A percentile compares a stretch with the other conserved stretches of the same genome.
Conservation (phyloP, 2,888 invertebrate species). For the Rhyacophila evoluta region DNA sequence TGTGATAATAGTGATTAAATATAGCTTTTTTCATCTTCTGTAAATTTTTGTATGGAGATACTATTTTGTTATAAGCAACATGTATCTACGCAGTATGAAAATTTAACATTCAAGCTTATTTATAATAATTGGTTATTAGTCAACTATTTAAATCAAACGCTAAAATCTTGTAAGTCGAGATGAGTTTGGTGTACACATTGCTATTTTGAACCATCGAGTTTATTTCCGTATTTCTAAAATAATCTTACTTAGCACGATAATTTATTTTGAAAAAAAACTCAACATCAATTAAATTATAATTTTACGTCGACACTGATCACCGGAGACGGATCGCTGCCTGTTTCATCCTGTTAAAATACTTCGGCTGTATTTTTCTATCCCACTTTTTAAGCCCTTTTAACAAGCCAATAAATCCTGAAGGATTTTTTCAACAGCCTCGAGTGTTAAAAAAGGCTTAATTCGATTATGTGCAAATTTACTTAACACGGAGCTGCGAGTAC, state of each 20-base stretch:
- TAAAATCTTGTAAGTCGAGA: no score
- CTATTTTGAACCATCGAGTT: not conserved
- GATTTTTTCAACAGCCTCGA: conserved; percentile 61
- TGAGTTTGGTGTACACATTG: no score
- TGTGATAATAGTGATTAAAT: no score
- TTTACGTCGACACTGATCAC: conserved; percentile 14
- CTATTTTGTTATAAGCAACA: no score
- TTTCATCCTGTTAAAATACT: conserved; percentile 41
- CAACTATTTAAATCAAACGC: no score
- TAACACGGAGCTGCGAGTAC: conserved; percentile 61
- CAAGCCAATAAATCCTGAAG: conserved; percentile 71
- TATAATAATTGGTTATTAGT: no score
- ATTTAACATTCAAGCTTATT: no score
- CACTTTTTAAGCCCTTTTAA: conserved; percentile 69
- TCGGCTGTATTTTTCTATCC: conserved; percentile 56
- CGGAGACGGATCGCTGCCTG: conserved; percentile 42
- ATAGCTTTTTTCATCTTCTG: no score
- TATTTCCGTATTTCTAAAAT: not conserved
- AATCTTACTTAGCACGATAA: not conserved
- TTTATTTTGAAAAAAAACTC: not conserved
- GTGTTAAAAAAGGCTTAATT: conserved; percentile 65
- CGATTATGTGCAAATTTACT: conserved; percentile 72
- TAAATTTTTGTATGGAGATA: no score
- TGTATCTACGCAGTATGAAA: no score
- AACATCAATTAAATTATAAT: not conserved